Evolutionary conservation across 2,113 vertebrate genomes (phyloP), one percentile per base, ranked within the genome.

Genomic region (Microcebus lehilahytsara): DNA sequence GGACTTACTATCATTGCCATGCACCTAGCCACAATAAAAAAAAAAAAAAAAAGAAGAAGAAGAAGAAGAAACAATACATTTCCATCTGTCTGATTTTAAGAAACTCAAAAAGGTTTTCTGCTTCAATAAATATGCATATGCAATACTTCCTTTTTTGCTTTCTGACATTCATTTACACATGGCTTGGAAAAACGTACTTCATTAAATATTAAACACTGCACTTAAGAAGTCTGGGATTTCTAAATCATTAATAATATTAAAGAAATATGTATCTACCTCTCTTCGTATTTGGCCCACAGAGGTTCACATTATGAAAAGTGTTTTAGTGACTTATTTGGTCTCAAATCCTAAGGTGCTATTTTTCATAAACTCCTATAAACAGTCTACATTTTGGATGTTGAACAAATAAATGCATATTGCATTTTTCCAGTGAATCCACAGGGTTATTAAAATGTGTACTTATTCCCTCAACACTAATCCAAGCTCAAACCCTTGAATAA

Each of bases 341-440:
- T 87, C 53, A 32, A 85, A 72, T 85, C 30, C 12, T 42, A n/a
- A 77, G 34, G 14, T 85, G 42, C n/a, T 67, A 25, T 79, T 78
- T 96, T 94, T 89, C 67, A 86, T 78, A 79, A 97, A 97, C 93
- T 60, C 11, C 25, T 53, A 60, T 85, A 91, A 96, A 69, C 10
- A 96, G 19, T 53, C 32, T 92, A 77, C 30, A 51, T 62, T 53
- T 83, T 88, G 92, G 32, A 72, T 22, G 56, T 23, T 72, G 42
- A 93, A 72, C 9, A 90, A 89, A 62, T 69, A 88, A 91, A 74
- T 74, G 6, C 27, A 66, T 56, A 16, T 56, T 95, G 19, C 1
- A 49, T 20, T 74, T 71, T 78, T 66, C 75, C 80, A 90, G 30
- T 56, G 69, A 96, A 19, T 67, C 27, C 40, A 49, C 3, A 32